Conservation (phyloP, 2,888 invertebrate species). For the Drosophila phalerata region DNA sequence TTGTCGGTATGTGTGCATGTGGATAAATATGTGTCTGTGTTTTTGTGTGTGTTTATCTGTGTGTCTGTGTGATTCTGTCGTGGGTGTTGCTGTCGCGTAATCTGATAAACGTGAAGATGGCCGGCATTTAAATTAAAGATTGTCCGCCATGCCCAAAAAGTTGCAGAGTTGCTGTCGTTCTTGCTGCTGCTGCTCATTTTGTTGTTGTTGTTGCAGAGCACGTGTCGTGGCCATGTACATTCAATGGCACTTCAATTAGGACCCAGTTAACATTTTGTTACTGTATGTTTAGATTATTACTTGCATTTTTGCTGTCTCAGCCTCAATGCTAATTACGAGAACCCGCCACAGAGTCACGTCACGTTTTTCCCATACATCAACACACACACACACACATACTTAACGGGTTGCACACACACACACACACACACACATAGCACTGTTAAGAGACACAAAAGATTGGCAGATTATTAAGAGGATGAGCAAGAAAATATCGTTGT, state of each 20-base stretch:
- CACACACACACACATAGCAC: constrained; percentile 5
- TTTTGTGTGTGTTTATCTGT: constrained; percentile 14
- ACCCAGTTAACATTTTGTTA: constrained; percentile 47
- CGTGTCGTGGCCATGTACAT: constrained; percentile 46
- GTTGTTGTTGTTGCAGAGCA: constrained; percentile 18
- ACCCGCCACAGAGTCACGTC: constrained; percentile 46
- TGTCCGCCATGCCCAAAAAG: constrained; percentile 70
- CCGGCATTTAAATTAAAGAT: constrained; percentile 81
- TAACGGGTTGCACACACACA: constrained; percentile 29
- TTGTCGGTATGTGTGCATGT: background rate
- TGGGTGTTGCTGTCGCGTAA: constrained; percentile 62
- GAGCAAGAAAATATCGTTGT: constrained; percentile 5
- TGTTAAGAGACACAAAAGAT: constrained; percentile 29
- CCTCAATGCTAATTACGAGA: constrained; percentile 69
- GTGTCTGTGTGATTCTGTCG: constrained; percentile 14
- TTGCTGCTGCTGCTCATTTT: constrained; percentile 13
- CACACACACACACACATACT: constrained; percentile 20
- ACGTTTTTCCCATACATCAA: constrained; percentile 48
- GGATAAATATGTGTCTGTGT: constrained; percentile 6
- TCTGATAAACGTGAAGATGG: constrained; percentile 79
- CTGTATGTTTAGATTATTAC: constrained; percentile 59
- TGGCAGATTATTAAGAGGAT: constrained; percentile 32
- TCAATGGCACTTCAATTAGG: constrained; percentile 76
- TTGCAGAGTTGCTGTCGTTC: constrained; percentile 54
- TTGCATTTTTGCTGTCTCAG: constrained; percentile 60